A percentile compares a stretch with the other conserved stretches of the same genome.
phyloP scores from a whole-genome alignment of 2,888 invertebrate genomes.

The Plagodis pulveraria region DNA sequence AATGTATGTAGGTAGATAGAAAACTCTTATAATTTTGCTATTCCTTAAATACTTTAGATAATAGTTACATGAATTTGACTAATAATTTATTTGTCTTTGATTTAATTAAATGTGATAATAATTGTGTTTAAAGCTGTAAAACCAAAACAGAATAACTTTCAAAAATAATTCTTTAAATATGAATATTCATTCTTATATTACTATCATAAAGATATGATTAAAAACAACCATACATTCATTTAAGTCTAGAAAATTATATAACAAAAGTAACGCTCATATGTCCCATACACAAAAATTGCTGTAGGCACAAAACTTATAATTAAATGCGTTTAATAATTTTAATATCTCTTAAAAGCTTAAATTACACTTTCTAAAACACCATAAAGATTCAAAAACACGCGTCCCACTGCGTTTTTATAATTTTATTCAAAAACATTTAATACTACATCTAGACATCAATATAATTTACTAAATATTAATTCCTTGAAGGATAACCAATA shows the following conservation, averaged over 20 bases:
- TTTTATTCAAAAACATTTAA: constrained; percentile 29
- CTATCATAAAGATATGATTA: constrained; percentile 33
- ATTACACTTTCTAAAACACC: constrained; percentile 52
- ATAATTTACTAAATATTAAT: constrained; percentile 20
- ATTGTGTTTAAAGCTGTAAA: constrained; percentile 45
- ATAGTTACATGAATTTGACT: too few relatives aligned
- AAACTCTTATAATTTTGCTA: too few relatives aligned
- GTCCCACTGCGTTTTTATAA: constrained; percentile 54
- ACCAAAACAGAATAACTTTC: constrained; percentile 43
- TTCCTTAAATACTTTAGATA: too few relatives aligned
- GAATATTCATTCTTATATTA: constrained; percentile 17
- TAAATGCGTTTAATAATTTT: constrained; percentile 46
- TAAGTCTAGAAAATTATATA: constrained; percentile 20
- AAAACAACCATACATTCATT: constrained; percentile 35
- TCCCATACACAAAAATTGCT: constrained; percentile 8
- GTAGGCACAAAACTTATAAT: constrained; percentile 29
- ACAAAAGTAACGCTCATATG: constrained; percentile 16
- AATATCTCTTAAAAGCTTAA: constrained; percentile 30
- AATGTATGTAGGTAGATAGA: too few relatives aligned
- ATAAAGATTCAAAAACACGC: constrained; percentile 62
- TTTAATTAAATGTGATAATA: background rate
- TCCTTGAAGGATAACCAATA: constrained; percentile 59
- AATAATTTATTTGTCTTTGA: too few relatives aligned
- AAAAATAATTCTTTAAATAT: background rate
- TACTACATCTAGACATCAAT: constrained; percentile 32